Evolutionary conservation across 2,797 vertebrate species (phyloP).

Genomic region (Hypotaenidia okinawae): DNA sequence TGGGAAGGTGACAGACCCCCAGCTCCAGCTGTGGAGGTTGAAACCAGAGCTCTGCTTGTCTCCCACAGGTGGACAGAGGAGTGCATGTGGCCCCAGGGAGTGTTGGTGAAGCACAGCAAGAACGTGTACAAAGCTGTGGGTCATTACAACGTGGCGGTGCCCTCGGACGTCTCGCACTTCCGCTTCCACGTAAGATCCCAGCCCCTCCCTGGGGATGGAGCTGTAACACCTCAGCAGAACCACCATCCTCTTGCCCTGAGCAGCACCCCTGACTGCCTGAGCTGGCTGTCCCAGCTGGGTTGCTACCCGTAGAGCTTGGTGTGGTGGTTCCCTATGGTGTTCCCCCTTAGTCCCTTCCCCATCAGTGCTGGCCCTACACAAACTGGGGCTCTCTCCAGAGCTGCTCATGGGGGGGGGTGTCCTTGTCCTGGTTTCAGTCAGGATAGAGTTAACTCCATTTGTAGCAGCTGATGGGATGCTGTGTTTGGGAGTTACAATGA

Average conservation of each 20-base stretch:
- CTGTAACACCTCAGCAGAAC: rapidly evolving
- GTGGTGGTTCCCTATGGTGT: rapidly evolving
- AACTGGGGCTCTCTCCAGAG: not conserved
- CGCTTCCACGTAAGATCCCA: slow-evolving; percentile 91
- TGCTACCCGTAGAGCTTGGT: not conserved
- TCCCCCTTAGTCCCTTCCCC: rapidly evolving
- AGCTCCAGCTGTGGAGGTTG: not conserved
- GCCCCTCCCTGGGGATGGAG: not conserved
- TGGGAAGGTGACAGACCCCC: not conserved
- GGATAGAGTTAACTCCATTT: too few relatives aligned
- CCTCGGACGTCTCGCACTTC: slow-evolving; percentile 98
- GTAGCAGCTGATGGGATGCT: too few relatives aligned
- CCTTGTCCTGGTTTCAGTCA: too few relatives aligned
- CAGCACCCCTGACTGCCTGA: rapidly evolving
- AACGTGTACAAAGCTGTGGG: slow-evolving; percentile 99
- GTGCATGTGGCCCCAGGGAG: slow-evolving; percentile 98
- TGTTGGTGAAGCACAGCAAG: slow-evolving; percentile 97
- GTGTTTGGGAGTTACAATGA: too few relatives aligned
- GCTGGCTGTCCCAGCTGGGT: not conserved
- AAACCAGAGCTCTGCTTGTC: not conserved
- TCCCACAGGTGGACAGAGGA: slow-evolving; percentile 94
- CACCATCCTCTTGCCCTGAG: not conserved
- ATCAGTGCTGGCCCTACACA: rapidly evolving
- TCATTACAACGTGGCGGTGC: slow-evolving; percentile 96
- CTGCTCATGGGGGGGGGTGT: rapidly evolving